Conservation (phyloP, 30 jellyfish, hydroid and myxozoan species). For the Rhopilema esculentum region DNA sequence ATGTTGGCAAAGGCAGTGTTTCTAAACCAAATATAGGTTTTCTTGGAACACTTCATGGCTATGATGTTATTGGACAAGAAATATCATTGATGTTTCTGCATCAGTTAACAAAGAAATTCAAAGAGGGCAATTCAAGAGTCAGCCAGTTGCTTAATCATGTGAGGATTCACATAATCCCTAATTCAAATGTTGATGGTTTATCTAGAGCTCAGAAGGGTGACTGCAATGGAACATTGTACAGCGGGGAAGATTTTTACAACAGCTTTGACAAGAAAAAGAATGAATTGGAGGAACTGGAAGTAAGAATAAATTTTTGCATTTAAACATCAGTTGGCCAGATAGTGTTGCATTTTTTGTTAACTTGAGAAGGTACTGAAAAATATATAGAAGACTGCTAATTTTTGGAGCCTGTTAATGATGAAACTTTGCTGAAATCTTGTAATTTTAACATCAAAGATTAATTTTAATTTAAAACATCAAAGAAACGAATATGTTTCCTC, state of each 20-base stretch:
- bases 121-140: conserved; percentile 64
- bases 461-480: no score
- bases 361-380: not conserved
- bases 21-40: conserved; percentile 71
- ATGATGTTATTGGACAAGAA: conserved; percentile 92
- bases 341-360: not conserved
- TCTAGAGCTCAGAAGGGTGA: conserved; percentile 87
- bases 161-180: conserved; percentile 72
- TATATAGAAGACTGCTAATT: no score
- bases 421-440: no score
- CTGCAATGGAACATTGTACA: conserved; percentile 84
- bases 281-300: conserved; percentile 48
- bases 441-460: no score
- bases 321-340: not conserved
- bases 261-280: conserved; percentile 46
- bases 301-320: not conserved
- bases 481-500: no score
- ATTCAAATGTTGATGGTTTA: conserved; percentile 90
- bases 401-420: no score
- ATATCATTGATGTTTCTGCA: conserved; percentile 87
- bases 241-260: conserved; percentile 75
- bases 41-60: conserved; percentile 86
- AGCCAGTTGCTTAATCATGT: conserved; percentile 58
- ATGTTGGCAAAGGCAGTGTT: conserved; percentile 17
- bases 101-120: conserved; percentile 72